A percentile compares a stretch with the other conserved stretches of the same genome.
These are phyloP conservation scores for Monodelphis domestica DNA, from an alignment of 2,797 vertebrate genomes.

Conservation along the genomic window DNA sequence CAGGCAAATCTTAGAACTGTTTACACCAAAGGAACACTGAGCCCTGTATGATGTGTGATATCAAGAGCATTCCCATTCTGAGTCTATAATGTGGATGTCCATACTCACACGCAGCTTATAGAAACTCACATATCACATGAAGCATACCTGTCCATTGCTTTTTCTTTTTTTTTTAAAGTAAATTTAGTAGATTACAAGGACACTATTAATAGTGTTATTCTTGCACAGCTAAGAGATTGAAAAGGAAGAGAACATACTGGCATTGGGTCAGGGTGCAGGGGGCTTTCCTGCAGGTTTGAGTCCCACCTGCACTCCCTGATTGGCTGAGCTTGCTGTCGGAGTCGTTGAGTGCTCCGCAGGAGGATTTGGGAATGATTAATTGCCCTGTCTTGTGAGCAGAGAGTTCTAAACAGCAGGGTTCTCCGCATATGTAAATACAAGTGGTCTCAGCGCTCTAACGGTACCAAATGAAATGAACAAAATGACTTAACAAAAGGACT, in stretches of 20 bases:
- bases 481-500: slow-evolving; percentile 86
- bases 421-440: slow-evolving; percentile 94
- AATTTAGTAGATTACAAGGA: slow-evolving; percentile 65
- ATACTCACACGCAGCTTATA: neutral
- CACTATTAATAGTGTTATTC: slow-evolving; percentile 71
- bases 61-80: neutral
- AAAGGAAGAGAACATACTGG: slow-evolving; percentile 75
- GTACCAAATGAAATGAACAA: slow-evolving; percentile 89
- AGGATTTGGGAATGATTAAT: slow-evolving; percentile 97
- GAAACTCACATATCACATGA: slow-evolving; percentile 32
- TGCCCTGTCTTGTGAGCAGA: slow-evolving; percentile 93
- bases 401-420: slow-evolving; percentile 93
- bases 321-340: slow-evolving; percentile 90
- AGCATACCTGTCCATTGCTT: slow-evolving; percentile 67
- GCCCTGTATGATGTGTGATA: neutral
- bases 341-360: slow-evolving; percentile 90
- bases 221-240: slow-evolving; percentile 64
- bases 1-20: neutral
- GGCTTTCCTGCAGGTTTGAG: slow-evolving; percentile 87
- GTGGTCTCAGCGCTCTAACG: slow-evolving; percentile 87
- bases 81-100: neutral
- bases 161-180: slow-evolving; percentile 30
- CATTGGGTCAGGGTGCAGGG: slow-evolving; percentile 81
- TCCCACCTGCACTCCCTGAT: slow-evolving; percentile 92
- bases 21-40: neutral